A percentile compares a stretch with the other conserved stretches of the same genome.
Evolutionary conservation across 2,113 vertebrate genomes (phyloP).

Genomic region (Zosterops hypoxanthus): DNA sequence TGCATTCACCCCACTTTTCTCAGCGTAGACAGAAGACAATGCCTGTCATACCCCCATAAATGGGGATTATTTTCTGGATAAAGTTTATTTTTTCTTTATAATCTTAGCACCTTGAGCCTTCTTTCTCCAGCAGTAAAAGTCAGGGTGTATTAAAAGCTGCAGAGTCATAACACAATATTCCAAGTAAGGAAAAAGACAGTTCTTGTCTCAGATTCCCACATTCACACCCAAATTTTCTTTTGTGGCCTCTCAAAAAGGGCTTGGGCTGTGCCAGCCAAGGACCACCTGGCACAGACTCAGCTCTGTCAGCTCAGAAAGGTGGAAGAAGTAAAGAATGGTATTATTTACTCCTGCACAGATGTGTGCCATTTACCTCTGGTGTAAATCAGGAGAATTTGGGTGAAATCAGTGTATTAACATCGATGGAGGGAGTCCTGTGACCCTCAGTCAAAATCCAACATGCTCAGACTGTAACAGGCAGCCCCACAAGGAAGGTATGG

Average conservation of each 20-base stretch:
- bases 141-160: not conserved
- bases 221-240: not conserved
- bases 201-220: not conserved
- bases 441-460: not conserved
- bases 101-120: not conserved
- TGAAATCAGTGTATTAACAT: not conserved
- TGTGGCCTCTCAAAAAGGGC: not conserved
- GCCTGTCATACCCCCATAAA: fast-evolving
- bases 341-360: fast-evolving
- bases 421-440: not conserved
- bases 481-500: not conserved
- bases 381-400: not conserved
- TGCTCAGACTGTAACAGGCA: not conserved
- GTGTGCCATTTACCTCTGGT: not conserved
- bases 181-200: not conserved
- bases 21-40: not conserved
- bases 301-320: not conserved
- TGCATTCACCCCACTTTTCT: not conserved
- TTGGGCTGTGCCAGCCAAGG: not conserved
- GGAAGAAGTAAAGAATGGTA: not conserved
- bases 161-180: not conserved
- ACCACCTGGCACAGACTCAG: fast-evolving
- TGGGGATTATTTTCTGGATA: not conserved
- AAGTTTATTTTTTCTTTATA: not conserved
- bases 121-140: not conserved